Evolutionary conservation across 2,797 vertebrate species (phyloP), one percentile per base, ranked within the genome.

Genomic region (Tadarida brasiliensis): DNA sequence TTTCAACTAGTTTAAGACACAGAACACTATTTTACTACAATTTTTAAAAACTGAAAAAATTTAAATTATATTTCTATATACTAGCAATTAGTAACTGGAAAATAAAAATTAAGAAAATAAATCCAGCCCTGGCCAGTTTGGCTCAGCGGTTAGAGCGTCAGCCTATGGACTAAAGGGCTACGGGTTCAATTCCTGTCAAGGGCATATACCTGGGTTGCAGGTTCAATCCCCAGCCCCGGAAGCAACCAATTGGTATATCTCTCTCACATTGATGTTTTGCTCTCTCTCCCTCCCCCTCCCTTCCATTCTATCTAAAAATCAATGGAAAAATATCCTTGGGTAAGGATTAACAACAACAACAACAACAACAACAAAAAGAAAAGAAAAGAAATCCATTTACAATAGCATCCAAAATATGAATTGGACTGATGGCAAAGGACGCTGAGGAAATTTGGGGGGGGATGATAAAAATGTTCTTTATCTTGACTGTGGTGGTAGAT

Each of bases 91-190:
- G 8, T 56, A 84, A 65, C 7, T 67, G 11, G 88, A 71, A 87
- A 87, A 86, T 80, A 44, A 78, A 83, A 93, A 82, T 33, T 61
- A 70, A 86, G n/a, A 84, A 70, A 81, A 26, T 30, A 92, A 81
- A 54, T 49, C 54, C 70, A 76, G 39, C 39, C 39, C 39, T 44
- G 39, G 39, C 39, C 39, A 44, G 39, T 44, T 44, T 44, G 5
- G 39, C 39, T 44, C 39, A 44, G 39, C 7, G 39, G 39, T 44
- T 44, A 44, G 39, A 44, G 7, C 7, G 39, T 44, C 39, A 44
- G 39, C 39, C 39, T 44, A 44, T 44, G 39, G 39, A 44, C 39
- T 44, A 7, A 44, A 44, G 39, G 39, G 39, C 39, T 7, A 44
- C 7, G 39, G 39, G 39, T 44, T 44, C 39, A 44, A 44, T 44